Percentiles rank a stretch among this genome's conserved stretches.
Conservation (phyloP, 2,888 invertebrate genomes). For the Hypomecis atomaria region DNA sequence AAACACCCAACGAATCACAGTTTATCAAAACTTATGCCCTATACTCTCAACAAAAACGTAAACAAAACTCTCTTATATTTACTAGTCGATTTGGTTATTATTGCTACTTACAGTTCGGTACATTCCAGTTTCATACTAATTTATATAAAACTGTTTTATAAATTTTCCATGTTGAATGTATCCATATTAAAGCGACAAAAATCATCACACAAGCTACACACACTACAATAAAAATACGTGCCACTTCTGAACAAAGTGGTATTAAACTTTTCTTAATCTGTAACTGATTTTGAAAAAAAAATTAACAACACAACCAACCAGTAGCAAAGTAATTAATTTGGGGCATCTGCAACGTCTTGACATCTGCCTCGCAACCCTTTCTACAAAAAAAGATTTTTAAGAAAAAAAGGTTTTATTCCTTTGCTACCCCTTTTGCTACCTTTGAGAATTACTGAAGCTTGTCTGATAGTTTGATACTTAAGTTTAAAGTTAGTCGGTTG, state of each 20-base stretch:
- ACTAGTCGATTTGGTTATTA: too few species aligned
- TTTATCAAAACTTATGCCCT: too few species aligned
- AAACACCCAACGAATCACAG: too few species aligned
- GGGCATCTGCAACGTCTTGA: constrained; percentile 63
- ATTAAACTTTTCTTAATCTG: constrained; percentile 9
- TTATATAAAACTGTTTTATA: too few species aligned
- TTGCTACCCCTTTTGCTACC: constrained; percentile 32
- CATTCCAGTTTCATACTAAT: too few species aligned
- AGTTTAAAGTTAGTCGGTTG: constrained; percentile 37
- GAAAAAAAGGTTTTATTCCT: constrained; percentile 44
- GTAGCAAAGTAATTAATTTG: constrained; percentile 68
- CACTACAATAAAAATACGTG: too few species aligned
- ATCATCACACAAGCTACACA: too few species aligned
- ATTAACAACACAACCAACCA: constrained; percentile 41
- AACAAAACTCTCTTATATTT: too few species aligned
- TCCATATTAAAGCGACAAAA: too few species aligned
- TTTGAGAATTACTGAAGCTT: constrained; percentile 39
- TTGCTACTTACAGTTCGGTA: too few species aligned
- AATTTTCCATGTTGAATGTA: too few species aligned
- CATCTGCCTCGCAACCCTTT: constrained; percentile 66
- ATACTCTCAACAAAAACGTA: too few species aligned
- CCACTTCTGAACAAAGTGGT: neutral
- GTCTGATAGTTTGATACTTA: constrained; percentile 24
- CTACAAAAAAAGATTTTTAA: constrained; percentile 52
- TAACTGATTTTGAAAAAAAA: constrained; percentile 6